Percentiles rank a stretch among this genome's conserved stretches.
phyloP scores from a whole-genome alignment of 1,140 invertebrate genomes.

The Anastrepha obliqua region DNA sequence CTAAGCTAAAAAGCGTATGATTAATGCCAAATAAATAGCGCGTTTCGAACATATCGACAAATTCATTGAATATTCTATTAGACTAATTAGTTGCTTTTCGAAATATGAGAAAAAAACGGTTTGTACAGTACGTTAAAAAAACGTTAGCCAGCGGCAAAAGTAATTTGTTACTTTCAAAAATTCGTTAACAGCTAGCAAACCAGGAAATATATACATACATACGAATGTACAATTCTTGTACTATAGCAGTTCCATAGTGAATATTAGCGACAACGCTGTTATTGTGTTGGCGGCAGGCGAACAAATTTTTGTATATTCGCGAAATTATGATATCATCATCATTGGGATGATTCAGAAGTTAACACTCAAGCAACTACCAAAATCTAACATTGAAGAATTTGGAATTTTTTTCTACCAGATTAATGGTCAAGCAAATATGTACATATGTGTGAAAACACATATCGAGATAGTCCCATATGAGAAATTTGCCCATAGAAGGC shows the following conservation, averaged over 20 bases:
- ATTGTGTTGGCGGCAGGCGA: background rate
- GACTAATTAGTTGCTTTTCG: conserved; percentile 15
- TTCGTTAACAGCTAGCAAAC: background rate
- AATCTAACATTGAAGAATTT: conserved; percentile 7
- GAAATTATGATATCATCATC: conserved; percentile 29
- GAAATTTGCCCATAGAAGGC: background rate
- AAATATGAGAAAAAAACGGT: background rate
- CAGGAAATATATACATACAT: background rate
- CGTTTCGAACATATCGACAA: background rate
- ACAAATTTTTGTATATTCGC: background rate
- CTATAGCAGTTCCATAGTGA: background rate
- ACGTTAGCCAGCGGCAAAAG: background rate
- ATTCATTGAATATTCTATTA: background rate
- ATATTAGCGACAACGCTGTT: background rate
- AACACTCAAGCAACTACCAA: background rate
- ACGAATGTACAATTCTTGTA: background rate
- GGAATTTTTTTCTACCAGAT: background rate
- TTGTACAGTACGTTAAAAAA: no score
- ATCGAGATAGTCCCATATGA: conserved; percentile 10
- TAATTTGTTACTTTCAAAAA: conserved; percentile 16
- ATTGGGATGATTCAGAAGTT: conserved; percentile 23
- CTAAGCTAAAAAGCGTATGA: background rate
- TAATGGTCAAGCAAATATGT: background rate
- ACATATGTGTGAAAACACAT: background rate
- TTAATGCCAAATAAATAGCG: background rate